A percentile compares a stretch with the other conserved stretches of the same genome.
phyloP scores from a whole-genome alignment of 2,113 vertebrate genomes.

The Leptodactylus fuscus region DNA sequence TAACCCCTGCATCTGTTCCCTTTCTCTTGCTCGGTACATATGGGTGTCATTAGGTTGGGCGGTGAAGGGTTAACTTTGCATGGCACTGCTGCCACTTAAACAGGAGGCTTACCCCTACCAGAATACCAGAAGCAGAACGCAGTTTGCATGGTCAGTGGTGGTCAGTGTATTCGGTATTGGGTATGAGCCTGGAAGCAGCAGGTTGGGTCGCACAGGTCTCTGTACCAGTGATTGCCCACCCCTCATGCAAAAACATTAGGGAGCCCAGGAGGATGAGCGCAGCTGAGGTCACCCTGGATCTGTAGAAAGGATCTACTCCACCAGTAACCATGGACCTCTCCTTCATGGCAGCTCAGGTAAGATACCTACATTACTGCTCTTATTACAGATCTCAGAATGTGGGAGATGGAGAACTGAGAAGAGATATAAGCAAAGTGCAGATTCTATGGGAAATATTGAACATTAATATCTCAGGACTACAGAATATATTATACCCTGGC shows the following conservation, averaged over 20 bases:
- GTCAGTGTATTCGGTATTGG: slow-evolving; percentile 12
- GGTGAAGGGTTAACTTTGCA: slow-evolving; percentile 31
- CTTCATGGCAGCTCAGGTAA: slow-evolving; percentile 95
- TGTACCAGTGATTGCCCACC: not conserved
- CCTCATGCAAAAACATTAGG: not conserved
- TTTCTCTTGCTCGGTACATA: not conserved
- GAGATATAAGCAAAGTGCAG: not conserved
- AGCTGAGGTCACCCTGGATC: slow-evolving; percentile 3
- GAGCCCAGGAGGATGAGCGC: slow-evolving; percentile 24
- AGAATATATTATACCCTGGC: not conserved
- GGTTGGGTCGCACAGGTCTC: slow-evolving; percentile 28
- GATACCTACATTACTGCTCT: not conserved
- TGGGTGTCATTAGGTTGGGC: not conserved
- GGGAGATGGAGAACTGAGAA: not conserved
- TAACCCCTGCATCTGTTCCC: not conserved
- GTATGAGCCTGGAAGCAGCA: not conserved
- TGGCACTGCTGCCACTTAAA: slow-evolving; percentile 40
- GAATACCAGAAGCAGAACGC: not conserved
- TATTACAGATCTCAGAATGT: not conserved
- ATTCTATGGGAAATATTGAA: not conserved
- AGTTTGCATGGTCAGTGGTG: slow-evolving; percentile 31
- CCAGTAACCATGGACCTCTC: slow-evolving; percentile 87
- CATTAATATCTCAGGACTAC: not conserved
- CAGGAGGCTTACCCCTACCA: slow-evolving; percentile 16
- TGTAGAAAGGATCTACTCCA: not conserved